These are phyloP conservation scores for Myrmecophaga tridactyla DNA, from an alignment of 2,113 vertebrate species.

Conservation along the genomic window DNA sequence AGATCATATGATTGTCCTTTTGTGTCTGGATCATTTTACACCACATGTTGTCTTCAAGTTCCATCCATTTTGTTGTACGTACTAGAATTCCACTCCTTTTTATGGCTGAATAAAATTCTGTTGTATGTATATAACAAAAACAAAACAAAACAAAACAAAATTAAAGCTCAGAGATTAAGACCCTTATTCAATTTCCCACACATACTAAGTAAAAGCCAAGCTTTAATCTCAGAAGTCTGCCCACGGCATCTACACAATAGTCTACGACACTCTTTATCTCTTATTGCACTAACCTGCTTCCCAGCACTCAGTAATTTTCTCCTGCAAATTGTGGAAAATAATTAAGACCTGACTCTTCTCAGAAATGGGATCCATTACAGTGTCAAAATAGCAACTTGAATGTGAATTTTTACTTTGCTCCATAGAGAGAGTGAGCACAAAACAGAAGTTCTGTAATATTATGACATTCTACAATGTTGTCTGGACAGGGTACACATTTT, in stretches of 20 bases:
- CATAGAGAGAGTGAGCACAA: neutral
- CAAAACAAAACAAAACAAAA: too few species aligned
- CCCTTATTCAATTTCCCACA: neutral
- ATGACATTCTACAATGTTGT: neutral
- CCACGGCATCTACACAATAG: neutral
- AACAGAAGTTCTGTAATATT: fast-evolving
- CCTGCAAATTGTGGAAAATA: neutral
- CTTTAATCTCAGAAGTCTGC: neutral
- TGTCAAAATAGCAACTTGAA: neutral
- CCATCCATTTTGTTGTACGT: too few species aligned
- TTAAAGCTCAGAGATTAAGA: neutral
- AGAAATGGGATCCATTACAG: neutral
- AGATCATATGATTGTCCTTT: too few species aligned
- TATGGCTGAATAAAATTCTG: too few species aligned
- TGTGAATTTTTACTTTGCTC: neutral
- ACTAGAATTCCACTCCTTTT: too few species aligned
- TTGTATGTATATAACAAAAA: too few species aligned
- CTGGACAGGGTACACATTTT: neutral
- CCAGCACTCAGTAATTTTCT: neutral
- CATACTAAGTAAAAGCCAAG: neutral
- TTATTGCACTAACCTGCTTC: neutral
- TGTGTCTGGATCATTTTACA: too few species aligned
- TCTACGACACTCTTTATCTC: neutral
- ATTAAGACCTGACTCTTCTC: neutral
- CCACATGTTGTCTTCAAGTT: too few species aligned